Evolutionary conservation across 2,888 invertebrate genomes (phyloP).

Genomic region (Pseudolycoriella hygida): DNA sequence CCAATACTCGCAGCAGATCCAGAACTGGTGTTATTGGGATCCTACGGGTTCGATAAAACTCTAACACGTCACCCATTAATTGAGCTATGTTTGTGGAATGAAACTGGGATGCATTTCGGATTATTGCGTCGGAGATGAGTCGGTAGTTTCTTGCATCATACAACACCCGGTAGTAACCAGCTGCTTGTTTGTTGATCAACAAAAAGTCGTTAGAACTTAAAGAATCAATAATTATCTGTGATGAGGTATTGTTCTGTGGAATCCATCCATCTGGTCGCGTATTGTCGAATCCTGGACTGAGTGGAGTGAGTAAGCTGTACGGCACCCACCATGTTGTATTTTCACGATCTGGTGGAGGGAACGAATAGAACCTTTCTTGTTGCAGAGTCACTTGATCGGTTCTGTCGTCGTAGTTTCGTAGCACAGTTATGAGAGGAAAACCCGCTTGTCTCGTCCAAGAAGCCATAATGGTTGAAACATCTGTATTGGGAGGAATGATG

Average conservation of each 20-base stretch:
- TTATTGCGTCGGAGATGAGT: neutral
- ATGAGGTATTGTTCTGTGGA: neutral
- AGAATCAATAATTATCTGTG: no score
- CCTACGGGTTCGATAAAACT: neutral
- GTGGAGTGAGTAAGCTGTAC: slow-evolving; percentile 15
- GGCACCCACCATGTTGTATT: slow-evolving; percentile 20
- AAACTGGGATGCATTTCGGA: neutral
- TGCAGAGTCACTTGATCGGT: neutral
- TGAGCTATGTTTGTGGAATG: neutral
- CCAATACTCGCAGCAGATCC: neutral
- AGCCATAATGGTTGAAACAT: neutral
- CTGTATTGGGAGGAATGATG: neutral
- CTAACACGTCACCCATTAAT: neutral
- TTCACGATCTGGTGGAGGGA: slow-evolving; percentile 7
- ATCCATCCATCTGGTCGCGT: neutral
- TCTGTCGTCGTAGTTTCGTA: neutral
- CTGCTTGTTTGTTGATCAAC: neutral
- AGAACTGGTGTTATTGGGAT: neutral
- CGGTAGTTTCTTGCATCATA: neutral
- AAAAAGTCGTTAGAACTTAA: neutral
- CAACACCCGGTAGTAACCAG: neutral
- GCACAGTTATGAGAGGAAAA: neutral
- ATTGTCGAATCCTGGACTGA: neutral
- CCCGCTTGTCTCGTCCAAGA: neutral
- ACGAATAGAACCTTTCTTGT: slow-evolving; percentile 2